Evolutionary conservation across 2,113 vertebrate genomes (phyloP).

Genomic region (Pseudorasbora parva): DNA sequence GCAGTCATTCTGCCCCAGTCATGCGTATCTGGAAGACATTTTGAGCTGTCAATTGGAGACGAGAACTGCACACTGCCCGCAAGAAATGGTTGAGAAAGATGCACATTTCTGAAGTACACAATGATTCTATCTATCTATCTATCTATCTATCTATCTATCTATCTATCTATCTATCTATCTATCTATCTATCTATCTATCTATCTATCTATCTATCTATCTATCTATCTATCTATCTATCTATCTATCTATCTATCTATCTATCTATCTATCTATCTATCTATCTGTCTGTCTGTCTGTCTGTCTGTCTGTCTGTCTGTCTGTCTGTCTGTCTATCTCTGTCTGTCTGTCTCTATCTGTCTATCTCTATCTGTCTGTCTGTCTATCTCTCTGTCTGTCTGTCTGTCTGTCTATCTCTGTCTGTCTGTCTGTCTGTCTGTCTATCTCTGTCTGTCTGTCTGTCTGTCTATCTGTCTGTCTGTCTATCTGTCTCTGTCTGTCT

Average conservation of each 20-base stretch:
- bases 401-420: not conserved
- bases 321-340: not conserved
- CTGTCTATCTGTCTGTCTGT: not conserved
- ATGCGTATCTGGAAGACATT: slow-evolving; percentile 71
- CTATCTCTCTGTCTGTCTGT: not conserved
- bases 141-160: not conserved
- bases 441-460: too few species aligned
- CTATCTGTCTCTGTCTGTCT: not conserved
- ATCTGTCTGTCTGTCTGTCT: not conserved
- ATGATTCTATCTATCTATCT: slow-evolving; percentile 41
- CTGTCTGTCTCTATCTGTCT: too few species aligned
- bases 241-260: not conserved
- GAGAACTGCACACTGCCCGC: slow-evolving; percentile 51
- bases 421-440: too few species aligned
- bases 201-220: too few species aligned
- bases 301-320: not conserved
- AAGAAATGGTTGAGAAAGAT: slow-evolving; percentile 63
- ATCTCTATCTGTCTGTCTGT: not conserved
- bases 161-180: too few species aligned
- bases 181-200: too few species aligned
- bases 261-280: not conserved
- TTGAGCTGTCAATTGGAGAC: slow-evolving; percentile 62
- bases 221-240: too few species aligned
- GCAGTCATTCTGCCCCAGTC: slow-evolving; percentile 66
- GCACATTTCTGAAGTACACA: slow-evolving; percentile 61